A percentile compares a stretch with the other conserved stretches of the same genome.
phyloP scores from a whole-genome alignment of 2,797 vertebrate species.

The Caiman crocodilus region DNA sequence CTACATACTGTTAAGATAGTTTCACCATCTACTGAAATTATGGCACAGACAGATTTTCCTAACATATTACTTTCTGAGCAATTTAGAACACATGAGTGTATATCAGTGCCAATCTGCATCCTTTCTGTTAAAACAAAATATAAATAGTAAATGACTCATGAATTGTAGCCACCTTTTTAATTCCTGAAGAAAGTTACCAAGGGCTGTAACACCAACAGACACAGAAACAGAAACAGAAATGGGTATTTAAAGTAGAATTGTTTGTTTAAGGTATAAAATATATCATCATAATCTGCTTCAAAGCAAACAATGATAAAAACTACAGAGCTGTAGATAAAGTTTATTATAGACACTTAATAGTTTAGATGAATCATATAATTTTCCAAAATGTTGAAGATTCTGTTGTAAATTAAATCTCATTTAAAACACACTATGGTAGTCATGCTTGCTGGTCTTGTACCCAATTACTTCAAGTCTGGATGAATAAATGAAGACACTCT shows the following conservation, averaged over 20 bases:
- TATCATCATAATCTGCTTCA: background rate
- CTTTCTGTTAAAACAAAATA: background rate
- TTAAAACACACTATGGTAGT: background rate
- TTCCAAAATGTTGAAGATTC: background rate
- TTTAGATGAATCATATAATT: background rate
- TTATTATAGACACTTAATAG: background rate
- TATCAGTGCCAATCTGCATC: background rate
- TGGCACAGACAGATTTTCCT: slow-evolving; percentile 21
- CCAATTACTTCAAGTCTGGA: background rate
- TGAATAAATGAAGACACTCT: background rate
- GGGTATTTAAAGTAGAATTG: background rate
- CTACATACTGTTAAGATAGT: slow-evolving; percentile 28
- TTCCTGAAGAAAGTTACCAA: background rate
- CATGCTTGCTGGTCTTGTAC: background rate
- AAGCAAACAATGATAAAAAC: background rate
- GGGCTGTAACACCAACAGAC: background rate
- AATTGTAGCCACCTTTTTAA: background rate
- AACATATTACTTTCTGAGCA: slow-evolving; percentile 43
- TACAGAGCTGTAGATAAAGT: background rate
- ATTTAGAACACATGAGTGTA: slow-evolving; percentile 14
- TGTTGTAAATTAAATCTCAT: background rate
- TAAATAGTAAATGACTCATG: background rate
- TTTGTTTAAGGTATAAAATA: background rate
- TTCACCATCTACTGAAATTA: slow-evolving; percentile 15
- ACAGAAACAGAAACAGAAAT: too few relatives aligned